Conservation (phyloP, 2,888 invertebrate species). For the Drosophila acutilabella region DNA sequence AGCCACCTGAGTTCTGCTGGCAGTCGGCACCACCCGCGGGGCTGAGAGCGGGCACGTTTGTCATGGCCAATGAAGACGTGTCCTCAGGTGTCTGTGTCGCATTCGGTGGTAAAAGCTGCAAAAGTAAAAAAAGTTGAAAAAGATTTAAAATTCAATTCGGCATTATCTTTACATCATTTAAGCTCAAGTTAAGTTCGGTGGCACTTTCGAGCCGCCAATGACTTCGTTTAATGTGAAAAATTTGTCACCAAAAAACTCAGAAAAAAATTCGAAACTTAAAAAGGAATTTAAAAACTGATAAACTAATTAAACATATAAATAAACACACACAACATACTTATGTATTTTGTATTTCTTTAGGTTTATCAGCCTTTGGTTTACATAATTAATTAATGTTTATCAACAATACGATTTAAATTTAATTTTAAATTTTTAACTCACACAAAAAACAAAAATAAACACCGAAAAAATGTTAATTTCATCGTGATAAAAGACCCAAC, state of each 20-base stretch:
- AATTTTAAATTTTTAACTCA: conserved; percentile 46
- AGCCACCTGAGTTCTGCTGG: conserved; percentile 85
- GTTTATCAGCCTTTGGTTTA: conserved; percentile 57
- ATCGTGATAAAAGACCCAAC: conserved; percentile 39
- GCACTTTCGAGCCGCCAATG: conserved; percentile 11
- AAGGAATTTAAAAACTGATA: conserved; percentile 7
- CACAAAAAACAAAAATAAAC: background rate
- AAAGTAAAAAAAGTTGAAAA: conserved; percentile 31
- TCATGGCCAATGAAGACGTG: conserved; percentile 70
- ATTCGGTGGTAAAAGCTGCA: conserved; percentile 77
- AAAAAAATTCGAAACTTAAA: background rate
- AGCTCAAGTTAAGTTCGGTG: conserved; percentile 8
- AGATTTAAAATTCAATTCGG: conserved; percentile 5
- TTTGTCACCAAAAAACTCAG: conserved; percentile 47
- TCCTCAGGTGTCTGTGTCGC: conserved; percentile 76
- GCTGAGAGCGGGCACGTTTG: conserved; percentile 78
- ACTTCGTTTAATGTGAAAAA: conserved; percentile 57
- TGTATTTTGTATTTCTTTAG: conserved; percentile 1
- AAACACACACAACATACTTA: conserved; percentile 3
- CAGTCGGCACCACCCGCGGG: conserved; percentile 85
- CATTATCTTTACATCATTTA: conserved; percentile 43
- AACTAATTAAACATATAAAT: conserved; percentile 20
- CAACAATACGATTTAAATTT: conserved; percentile 57
- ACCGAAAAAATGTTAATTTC: conserved; percentile 29
- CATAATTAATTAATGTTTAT: conserved; percentile 79